phyloP scores from a whole-genome alignment of 2,888 invertebrate species.

The Oscheius onirici region DNA sequence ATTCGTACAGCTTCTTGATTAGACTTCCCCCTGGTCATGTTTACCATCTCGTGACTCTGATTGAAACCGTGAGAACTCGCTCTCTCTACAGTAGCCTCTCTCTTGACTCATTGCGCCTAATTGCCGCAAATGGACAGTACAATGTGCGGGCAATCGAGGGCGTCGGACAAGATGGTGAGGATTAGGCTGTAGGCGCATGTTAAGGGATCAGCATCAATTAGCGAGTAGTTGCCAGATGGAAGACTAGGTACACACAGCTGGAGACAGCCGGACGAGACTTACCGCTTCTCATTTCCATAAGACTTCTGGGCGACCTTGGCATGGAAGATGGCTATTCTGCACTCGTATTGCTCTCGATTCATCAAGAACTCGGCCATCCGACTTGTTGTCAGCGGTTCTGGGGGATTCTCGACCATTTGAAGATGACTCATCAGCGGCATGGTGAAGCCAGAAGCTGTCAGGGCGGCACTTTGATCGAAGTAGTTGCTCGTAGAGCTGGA shows the following conservation, averaged over 20 bases:
- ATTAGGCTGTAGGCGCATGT: conserved; percentile 22
- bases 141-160: not conserved
- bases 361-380: conserved; percentile 93
- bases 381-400: conserved; percentile 74
- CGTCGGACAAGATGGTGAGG: conserved; percentile 22
- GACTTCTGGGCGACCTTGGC: conserved; percentile 99
- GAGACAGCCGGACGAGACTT: conserved; percentile 33
- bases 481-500: conserved; percentile 12
- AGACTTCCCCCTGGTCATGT: not conserved
- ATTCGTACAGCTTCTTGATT: not conserved
- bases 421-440: conserved; percentile 10
- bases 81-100: conserved; percentile 15
- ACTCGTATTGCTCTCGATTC: conserved; percentile 73
- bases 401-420: conserved; percentile 1
- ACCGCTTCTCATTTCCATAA: conserved; percentile 97
- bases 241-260: conserved; percentile 10
- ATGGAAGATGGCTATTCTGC: conserved; percentile 95
- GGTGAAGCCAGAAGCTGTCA: not conserved
- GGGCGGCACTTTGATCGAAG: conserved; percentile 8
- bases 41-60: conserved; percentile 29
- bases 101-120: no score
- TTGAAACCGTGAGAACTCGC: conserved; percentile 17
- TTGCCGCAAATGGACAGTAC: conserved; percentile 2
- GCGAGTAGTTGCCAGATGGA: conserved; percentile 20
- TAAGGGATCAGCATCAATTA: conserved; percentile 37